Conservation (phyloP, 2,113 vertebrate genomes). For the Malurus melanocephalus region DNA sequence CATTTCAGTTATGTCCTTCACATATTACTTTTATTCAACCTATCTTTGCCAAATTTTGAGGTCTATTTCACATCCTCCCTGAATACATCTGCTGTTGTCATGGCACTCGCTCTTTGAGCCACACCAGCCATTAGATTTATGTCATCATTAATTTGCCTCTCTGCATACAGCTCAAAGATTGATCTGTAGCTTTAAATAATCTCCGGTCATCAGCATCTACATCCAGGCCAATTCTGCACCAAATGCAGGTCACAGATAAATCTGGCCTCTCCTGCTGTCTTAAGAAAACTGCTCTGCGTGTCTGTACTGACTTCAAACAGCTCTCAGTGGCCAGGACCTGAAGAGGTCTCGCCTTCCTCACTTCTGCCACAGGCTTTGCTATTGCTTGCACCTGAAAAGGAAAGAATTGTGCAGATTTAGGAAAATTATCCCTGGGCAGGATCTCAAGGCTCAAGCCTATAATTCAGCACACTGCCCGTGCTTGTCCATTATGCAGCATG, state of each 20-base stretch:
- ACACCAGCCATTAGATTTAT: conserved; percentile 41
- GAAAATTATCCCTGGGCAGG: neutral
- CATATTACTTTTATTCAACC: neutral
- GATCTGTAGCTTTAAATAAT: conserved; percentile 17
- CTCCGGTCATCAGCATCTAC: neutral
- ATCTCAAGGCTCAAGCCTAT: neutral
- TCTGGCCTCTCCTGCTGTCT: neutral
- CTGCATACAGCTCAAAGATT: neutral
- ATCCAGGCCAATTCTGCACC: neutral
- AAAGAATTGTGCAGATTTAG: neutral
- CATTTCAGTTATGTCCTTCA: conserved; percentile 29
- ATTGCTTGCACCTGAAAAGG: neutral
- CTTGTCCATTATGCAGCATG: neutral
- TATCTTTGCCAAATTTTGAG: conserved; percentile 44
- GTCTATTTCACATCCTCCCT: conserved; percentile 21
- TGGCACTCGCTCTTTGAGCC: conserved; percentile 7
- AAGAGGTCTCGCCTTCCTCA: neutral
- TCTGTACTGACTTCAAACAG: neutral
- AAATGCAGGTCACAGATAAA: neutral
- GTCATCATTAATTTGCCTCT: conserved; percentile 35
- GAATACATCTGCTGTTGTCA: conserved; percentile 42
- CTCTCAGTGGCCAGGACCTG: neutral
- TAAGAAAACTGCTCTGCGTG: neutral
- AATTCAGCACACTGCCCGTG: neutral
- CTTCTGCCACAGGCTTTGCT: neutral